Conservation (phyloP, 2,888 invertebrate genomes). For the Clusia tigrina region DNA sequence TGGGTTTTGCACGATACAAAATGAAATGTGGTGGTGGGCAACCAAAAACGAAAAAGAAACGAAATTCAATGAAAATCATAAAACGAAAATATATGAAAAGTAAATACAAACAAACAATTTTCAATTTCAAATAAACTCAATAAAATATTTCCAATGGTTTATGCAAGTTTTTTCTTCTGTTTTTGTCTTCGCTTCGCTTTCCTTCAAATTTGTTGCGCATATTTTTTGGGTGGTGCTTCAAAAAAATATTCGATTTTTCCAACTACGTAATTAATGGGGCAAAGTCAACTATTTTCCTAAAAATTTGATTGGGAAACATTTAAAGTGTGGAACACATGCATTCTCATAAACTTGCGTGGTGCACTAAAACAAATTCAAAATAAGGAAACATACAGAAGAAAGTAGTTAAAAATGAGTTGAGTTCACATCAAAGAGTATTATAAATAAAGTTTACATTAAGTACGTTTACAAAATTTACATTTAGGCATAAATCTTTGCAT, state of each 20-base stretch:
- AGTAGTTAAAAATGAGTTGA: conserved; percentile 16
- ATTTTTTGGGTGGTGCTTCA: conserved; percentile 56
- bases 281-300: neutral
- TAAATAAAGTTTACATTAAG: neutral
- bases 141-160: conserved; percentile 59
- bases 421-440: conserved; percentile 9
- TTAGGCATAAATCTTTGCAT: conserved; percentile 28
- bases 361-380: conserved; percentile 22
- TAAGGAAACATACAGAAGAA: conserved; percentile 19
- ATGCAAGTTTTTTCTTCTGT: conserved; percentile 56
- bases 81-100: conserved; percentile 28
- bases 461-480: conserved; percentile 9
- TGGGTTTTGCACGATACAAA: conserved; percentile 7
- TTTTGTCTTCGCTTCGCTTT: conserved; percentile 25
- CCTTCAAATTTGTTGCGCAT: conserved; percentile 48
- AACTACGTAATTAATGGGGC: neutral
- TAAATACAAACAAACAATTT: conserved; percentile 21
- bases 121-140: conserved; percentile 26
- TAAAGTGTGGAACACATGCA: conserved; percentile 4
- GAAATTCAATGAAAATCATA: conserved; percentile 57
- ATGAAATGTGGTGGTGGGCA: neutral
- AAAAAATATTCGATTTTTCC: neutral
- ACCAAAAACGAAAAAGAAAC: conserved; percentile 44
- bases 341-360: conserved; percentile 10
- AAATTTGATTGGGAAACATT: conserved; percentile 13